Base-by-base conservation (phyloP, 2,113 vertebrate species). In the Gopherus evgoodei region DNA sequence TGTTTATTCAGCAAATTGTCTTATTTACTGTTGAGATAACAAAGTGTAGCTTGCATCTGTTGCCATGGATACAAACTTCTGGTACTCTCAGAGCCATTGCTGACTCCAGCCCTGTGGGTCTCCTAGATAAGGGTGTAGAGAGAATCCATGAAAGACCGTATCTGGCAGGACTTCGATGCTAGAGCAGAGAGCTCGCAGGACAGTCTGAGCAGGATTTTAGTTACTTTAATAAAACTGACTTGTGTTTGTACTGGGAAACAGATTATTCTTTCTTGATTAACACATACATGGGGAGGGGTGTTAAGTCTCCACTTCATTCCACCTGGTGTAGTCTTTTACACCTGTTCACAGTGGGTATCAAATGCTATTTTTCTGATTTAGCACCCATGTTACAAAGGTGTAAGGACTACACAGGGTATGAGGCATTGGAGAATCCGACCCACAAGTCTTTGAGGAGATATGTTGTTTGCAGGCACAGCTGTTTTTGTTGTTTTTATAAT, bases 161-260 rank as follows among this genome's bases (percentile, higher is more conserved):
- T 52, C 57, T 85, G 87, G 85, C 57, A 85, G 92, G 90, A 87
- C 81, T 90, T 93, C 62, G 72, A 92, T 97, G 89, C 65, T 38
- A 52, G 88, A 94, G 38, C 87, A 84, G 81, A 91, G 91, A 42
- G n/a, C 50, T 62, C 42, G 44, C 81, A 78, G 29, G 86, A 81
- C 90, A 90, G 90, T 75, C 86, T 47, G 89, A 88, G 94, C 76
- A 88, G 85, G 47, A 1, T 72, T 86, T 92, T 91, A 91, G 90
- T 35, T 91, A 47, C 49, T 92, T 84, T 95, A 72, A 21, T 16
- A 38, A 72, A 21, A n/a, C 35, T 72, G 65, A 22, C n/a, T 29
- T 59, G 19, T 72, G 35, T 72, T 72, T 72, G 5, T 22, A n/a
- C 19, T 38, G 19, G 21, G 65, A 38, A 11, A 38, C 14, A 62